phyloP scores from a whole-genome alignment of 2,888 invertebrate genomes.

The Helobdella robusta region DNA sequence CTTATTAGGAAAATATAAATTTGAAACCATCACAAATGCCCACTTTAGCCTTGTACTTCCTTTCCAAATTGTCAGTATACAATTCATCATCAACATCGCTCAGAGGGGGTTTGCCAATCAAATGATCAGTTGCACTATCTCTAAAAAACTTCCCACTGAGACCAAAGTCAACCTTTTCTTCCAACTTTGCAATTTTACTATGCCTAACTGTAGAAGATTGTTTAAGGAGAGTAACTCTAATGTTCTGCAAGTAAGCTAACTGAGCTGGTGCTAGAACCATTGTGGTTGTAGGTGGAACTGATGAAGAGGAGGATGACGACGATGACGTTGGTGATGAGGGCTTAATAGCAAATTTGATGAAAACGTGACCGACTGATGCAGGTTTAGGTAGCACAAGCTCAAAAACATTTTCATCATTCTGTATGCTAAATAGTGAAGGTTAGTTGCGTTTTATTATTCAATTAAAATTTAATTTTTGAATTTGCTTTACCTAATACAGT shows the following conservation, averaged over 20 bases:
- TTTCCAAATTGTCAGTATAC: slow-evolving; percentile 9
- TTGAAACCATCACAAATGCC: neutral
- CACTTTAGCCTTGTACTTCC: slow-evolving; percentile 22
- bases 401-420: slow-evolving; percentile 87
- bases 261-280: slow-evolving; percentile 1
- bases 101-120: neutral
- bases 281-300: too few relatives aligned
- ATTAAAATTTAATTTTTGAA: too few relatives aligned
- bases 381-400: slow-evolving; percentile 74
- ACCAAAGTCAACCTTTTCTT: slow-evolving; percentile 13
- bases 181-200: neutral
- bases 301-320: too few relatives aligned
- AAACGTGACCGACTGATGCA: slow-evolving; percentile 71
- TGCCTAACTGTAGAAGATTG: neutral
- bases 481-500: too few relatives aligned
- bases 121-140: too few relatives aligned
- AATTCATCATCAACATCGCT: neutral
- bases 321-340: neutral
- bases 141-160: neutral
- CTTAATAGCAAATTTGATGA: slow-evolving; percentile 74
- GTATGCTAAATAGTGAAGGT: too few relatives aligned
- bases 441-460: too few relatives aligned
- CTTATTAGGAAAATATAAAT: neutral
- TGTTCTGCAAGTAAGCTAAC: too few relatives aligned
- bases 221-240: slow-evolving; percentile 19